Evolutionary conservation across 2,113 vertebrate species (phyloP).

Genomic region (Amazona vittata): DNA sequence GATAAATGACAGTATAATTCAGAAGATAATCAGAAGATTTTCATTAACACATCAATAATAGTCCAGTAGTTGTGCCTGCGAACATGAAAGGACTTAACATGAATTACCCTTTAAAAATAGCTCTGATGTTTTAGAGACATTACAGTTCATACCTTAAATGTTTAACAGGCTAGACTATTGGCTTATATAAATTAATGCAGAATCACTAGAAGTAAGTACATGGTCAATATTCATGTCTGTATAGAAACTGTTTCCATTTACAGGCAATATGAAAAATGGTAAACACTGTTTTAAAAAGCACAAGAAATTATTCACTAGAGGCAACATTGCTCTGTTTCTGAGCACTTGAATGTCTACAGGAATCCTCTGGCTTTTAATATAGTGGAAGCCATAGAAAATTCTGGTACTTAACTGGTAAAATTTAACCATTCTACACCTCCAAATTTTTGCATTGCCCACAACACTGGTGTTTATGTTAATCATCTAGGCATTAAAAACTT

Average conservation of each 20-base stretch:
- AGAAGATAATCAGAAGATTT: background rate
- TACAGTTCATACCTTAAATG: background rate
- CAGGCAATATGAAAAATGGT: background rate
- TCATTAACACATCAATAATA: background rate
- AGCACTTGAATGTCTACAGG: background rate
- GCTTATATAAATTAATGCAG: background rate
- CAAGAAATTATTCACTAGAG: background rate
- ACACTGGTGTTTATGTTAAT: background rate
- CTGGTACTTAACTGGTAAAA: background rate
- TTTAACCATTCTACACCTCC: background rate
- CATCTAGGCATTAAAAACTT: background rate
- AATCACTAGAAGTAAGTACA: background rate
- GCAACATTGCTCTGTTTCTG: background rate
- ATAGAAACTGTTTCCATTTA: background rate
- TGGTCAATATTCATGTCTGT: background rate
- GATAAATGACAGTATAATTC: background rate
- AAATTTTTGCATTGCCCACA: background rate
- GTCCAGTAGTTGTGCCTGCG: background rate
- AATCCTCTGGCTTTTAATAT: background rate
- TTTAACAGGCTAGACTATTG: background rate
- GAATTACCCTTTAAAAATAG: background rate
- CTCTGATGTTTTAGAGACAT: background rate
- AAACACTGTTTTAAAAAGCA: background rate
- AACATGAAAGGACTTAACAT: background rate
- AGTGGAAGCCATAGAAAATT: background rate